Evolutionary conservation across 2,888 invertebrate genomes (phyloP), one percentile per base, ranked within the genome.

Genomic region (Platerodrilus igneus): DNA sequence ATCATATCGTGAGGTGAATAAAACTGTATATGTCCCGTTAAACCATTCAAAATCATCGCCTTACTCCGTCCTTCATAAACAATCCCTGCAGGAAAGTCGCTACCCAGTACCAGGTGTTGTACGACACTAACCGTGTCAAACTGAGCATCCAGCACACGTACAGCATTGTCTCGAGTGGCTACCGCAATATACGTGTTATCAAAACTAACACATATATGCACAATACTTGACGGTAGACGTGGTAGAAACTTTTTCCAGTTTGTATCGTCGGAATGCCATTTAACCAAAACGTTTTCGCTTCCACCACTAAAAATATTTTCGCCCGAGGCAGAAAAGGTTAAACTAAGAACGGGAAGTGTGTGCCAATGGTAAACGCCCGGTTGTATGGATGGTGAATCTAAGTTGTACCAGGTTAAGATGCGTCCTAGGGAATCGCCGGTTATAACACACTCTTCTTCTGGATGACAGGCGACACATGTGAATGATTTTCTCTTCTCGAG

Each of bases 201-300:
- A 5, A 69, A 64, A 26, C 83, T 78, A 33, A 79, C 71, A 2
- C 72, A 65, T 14, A 89, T 65, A 55, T 81, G 78, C 31, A 72
- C 67, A 22, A 89, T 78, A 2, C 79, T 74, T 8, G 81, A 76
- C 2, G 83, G 75, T 52, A 88, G 68, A 31, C 88, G 75, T 1
- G 90, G 88, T 28, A 87, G 58, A 62, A 78, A 85, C 15, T 72
- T 66, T 51, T 71, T 76, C 0, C 67, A 58, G 3, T 71, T 60
- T 0, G 72, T 64, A 51, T 74, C 69, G 20, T 71, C 66, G 13
- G 79, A 46, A 33, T 73, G 70, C 90, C 89, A 90, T 61, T 81
- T 82, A 0, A 89, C 86, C 32, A 90, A 63, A 0, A 86, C 86
- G 56, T 79, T 75, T 63, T 90, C 90, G 28, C 74, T 73, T n/a